These are phyloP conservation scores for Diogma glabrata DNA, from an alignment of 2,888 invertebrate genomes.

Conservation along the genomic window DNA sequence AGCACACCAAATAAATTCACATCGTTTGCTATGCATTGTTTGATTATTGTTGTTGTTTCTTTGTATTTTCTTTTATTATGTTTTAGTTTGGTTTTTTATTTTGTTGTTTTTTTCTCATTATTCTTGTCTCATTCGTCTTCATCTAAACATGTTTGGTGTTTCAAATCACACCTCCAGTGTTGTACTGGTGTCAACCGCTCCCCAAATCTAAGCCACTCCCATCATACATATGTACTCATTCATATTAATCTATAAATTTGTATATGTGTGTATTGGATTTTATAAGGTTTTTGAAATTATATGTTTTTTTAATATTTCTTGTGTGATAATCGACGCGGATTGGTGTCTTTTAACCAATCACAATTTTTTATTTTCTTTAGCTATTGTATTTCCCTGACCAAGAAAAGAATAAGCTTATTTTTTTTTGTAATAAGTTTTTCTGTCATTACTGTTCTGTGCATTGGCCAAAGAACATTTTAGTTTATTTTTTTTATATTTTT, in stretches of 20 bases:
- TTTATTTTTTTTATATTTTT: too few relatives aligned
- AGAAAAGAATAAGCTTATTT: too few relatives aligned
- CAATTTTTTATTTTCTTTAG: too few relatives aligned
- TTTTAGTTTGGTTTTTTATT: not conserved
- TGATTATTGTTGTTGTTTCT: too few relatives aligned
- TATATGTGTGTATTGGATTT: not conserved
- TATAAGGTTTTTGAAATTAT: not conserved
- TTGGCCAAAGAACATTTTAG: too few relatives aligned
- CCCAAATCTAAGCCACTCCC: conserved; percentile 11
- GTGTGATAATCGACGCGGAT: conserved; percentile 29
- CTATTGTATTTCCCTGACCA: conserved; percentile 6
- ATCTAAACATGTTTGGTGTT: conserved; percentile 21
- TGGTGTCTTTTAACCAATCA: conserved; percentile 36
- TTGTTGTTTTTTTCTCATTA: not conserved
- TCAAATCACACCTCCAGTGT: conserved; percentile 33
- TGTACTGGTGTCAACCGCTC: conserved; percentile 28
- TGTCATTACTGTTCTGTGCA: too few relatives aligned
- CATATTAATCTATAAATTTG: too few relatives aligned
- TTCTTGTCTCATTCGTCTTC: conserved; percentile 4
- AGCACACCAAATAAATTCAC: conserved; percentile 25
- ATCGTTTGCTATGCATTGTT: too few relatives aligned
- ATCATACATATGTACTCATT: not conserved
- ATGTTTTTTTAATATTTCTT: conserved; percentile 16
- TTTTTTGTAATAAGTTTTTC: too few relatives aligned
- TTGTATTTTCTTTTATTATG: too few relatives aligned